Percentiles rank a stretch among this genome's conserved stretches.
Evolutionary conservation across 2,797 vertebrate species (phyloP).

Genomic region (Leptodactylus fallax): DNA sequence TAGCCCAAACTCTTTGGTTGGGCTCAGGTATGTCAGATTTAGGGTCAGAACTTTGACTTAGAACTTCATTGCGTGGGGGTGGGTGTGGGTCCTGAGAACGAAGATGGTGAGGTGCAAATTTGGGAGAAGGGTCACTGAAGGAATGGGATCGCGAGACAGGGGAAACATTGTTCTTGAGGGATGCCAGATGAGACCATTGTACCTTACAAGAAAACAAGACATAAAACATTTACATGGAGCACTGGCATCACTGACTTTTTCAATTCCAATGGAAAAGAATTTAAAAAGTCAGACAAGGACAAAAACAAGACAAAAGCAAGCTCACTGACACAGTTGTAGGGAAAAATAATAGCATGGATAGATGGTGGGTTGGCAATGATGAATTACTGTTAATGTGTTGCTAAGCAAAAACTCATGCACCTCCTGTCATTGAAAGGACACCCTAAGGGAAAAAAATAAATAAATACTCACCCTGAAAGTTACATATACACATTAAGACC

Average conservation of each 20-base stretch:
- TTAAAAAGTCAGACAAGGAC: constrained; percentile 39
- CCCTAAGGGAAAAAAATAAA: background rate
- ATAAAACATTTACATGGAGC: constrained; percentile 82
- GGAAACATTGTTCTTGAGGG: constrained; percentile 90
- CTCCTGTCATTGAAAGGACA: constrained; percentile 54
- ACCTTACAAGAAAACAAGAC: constrained; percentile 89
- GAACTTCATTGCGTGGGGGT: constrained; percentile 88
- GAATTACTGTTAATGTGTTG: constrained; percentile 25
- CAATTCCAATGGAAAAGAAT: constrained; percentile 32
- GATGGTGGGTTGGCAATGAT: constrained; percentile 21
- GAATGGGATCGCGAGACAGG: constrained; percentile 86
- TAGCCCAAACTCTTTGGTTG: constrained; percentile 84
- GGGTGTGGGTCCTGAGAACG: constrained; percentile 94
- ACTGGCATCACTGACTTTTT: constrained; percentile 60
- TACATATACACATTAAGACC: background rate
- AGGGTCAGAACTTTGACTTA: constrained; percentile 84
- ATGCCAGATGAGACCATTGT: constrained; percentile 90
- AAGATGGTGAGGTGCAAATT: constrained; percentile 95
- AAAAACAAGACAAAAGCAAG: constrained; percentile 36
- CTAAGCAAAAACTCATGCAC: constrained; percentile 2
- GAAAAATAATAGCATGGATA: constrained; percentile 6
- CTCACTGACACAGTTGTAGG: constrained; percentile 25
- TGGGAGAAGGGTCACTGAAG: constrained; percentile 90
- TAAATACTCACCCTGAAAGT: background rate
- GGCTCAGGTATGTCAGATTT: constrained; percentile 84